These are phyloP conservation scores for Syngnathus acus DNA, from an alignment of 2,797 vertebrate genomes.

Conservation along the genomic window DNA sequence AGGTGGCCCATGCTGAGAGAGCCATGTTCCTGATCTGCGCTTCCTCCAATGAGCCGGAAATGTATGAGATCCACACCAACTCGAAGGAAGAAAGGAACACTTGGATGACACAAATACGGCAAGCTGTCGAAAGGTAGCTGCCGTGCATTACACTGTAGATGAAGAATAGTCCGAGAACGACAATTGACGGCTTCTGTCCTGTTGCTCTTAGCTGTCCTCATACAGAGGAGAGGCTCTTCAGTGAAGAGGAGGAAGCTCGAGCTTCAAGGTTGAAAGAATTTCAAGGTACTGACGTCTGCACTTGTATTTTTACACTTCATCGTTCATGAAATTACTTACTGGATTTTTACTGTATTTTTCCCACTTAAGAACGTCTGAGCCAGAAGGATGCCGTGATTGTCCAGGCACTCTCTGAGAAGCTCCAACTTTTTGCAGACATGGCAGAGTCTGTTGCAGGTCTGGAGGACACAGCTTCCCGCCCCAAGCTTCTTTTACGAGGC, in stretches of 20 bases:
- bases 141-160: not conserved
- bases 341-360: not conserved
- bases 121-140: conserved; percentile 71
- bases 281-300: conserved; percentile 72
- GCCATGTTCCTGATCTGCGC: conserved; percentile 93
- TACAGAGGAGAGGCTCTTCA: conserved; percentile 75
- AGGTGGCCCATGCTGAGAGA: conserved; percentile 87
- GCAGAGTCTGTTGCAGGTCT: conserved; percentile 70
- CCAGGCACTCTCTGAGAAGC: conserved; percentile 82
- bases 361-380: conserved; percentile 73
- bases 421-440: conserved; percentile 86
- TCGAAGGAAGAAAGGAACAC: conserved; percentile 83
- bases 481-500: conserved; percentile 72
- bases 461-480: conserved; percentile 62
- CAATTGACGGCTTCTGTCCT: conserved; percentile 7
- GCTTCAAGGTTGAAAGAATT: conserved; percentile 76
- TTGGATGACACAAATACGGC: conserved; percentile 86
- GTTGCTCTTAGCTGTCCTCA: conserved; percentile 76
- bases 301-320: not conserved
- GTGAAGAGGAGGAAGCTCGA: conserved; percentile 78
- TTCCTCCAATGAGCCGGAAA: conserved; percentile 69
- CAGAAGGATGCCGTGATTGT: conserved; percentile 77
- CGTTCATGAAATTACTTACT: not conserved
- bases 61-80: conserved; percentile 86
- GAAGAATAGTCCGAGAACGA: not conserved